phyloP scores from a whole-genome alignment of 2,113 vertebrate genomes.

The Lucifuga dentata region DNA sequence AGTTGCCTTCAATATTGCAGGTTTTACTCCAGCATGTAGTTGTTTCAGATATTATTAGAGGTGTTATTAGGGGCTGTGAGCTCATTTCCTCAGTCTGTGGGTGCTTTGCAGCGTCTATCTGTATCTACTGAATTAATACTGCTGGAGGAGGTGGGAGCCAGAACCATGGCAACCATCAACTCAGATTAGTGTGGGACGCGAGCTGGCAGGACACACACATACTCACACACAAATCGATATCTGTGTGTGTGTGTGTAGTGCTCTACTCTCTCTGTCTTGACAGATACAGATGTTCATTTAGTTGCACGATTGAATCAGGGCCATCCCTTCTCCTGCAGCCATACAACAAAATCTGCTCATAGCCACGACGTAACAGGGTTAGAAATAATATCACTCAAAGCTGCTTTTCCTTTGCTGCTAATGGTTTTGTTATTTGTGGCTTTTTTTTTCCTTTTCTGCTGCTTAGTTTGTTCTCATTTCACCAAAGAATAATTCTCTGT shows the following conservation, averaged over 20 bases:
- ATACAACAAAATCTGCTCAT: no score
- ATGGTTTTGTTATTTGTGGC: constrained; percentile 15
- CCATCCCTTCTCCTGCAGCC: constrained; percentile 26
- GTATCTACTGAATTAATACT: constrained; percentile 73
- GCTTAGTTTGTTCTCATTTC: constrained; percentile 2
- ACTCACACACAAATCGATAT: constrained; percentile 65
- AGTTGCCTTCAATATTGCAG: not conserved
- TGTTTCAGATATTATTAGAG: constrained; percentile 20
- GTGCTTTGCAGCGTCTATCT: constrained; percentile 48
- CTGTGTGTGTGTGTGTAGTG: constrained; percentile 38
- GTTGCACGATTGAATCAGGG: constrained; percentile 45
- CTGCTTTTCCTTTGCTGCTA: constrained; percentile 1
- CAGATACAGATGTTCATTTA: constrained; percentile 69
- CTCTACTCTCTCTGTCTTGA: constrained; percentile 26
- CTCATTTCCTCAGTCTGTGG: constrained; percentile 38
- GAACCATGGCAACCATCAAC: constrained; percentile 80
- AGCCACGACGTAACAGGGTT: constrained; percentile 21
- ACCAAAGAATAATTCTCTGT: no score
- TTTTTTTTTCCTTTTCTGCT: constrained; percentile 4
- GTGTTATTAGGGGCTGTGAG: constrained; percentile 29
- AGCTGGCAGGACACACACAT: constrained; percentile 59
- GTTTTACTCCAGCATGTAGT: constrained; percentile 7
- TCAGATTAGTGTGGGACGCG: constrained; percentile 72
- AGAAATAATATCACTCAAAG: constrained; percentile 20
- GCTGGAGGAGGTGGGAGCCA: constrained; percentile 67